phyloP scores from a whole-genome alignment of 1,140 invertebrate species.

The Neomicropteryx cornuta region DNA sequence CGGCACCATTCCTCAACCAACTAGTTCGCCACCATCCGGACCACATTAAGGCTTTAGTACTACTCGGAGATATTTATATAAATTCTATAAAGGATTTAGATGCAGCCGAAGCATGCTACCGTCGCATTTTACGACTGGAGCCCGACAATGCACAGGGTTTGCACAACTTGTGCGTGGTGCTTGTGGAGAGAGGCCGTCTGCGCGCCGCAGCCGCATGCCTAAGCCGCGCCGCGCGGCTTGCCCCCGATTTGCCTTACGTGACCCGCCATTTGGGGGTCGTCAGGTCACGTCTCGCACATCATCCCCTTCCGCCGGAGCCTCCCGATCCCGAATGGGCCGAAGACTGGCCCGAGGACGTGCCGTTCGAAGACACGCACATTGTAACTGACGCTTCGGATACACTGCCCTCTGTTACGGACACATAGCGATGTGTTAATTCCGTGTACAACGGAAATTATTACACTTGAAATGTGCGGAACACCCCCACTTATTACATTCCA shows the following conservation, averaged over 20 bases:
- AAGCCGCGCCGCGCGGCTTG: conserved; percentile 62
- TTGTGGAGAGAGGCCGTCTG: conserved; percentile 82
- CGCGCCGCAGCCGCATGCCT: conserved; percentile 75
- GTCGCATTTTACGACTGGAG: conserved; percentile 74
- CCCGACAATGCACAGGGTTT: conserved; percentile 88
- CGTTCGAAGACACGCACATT: too few species aligned
- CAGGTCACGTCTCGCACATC: conserved; percentile 54
- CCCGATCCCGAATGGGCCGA: conserved; percentile 11
- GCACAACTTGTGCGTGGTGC: conserved; percentile 93
- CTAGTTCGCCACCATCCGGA: conserved; percentile 85
- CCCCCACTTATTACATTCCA: too few species aligned
- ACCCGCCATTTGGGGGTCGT: conserved; percentile 79
- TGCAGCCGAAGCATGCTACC: conserved; percentile 87
- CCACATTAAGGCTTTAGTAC: conserved; percentile 88
- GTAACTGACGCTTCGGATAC: too few species aligned
- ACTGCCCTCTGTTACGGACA: too few species aligned
- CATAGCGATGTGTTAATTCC: too few species aligned
- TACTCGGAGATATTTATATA: conserved; percentile 93
- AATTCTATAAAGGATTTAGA: conserved; percentile 92
- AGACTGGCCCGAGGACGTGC: conserved; percentile 4
- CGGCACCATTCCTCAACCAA: conserved; percentile 86
- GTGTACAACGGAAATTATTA: too few species aligned
- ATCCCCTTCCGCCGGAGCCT: conserved; percentile 14
- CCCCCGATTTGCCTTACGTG: conserved; percentile 85
- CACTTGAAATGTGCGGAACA: too few species aligned